phyloP scores from a whole-genome alignment of 2,113 vertebrate genomes.

The Lampris megalopsis region DNA sequence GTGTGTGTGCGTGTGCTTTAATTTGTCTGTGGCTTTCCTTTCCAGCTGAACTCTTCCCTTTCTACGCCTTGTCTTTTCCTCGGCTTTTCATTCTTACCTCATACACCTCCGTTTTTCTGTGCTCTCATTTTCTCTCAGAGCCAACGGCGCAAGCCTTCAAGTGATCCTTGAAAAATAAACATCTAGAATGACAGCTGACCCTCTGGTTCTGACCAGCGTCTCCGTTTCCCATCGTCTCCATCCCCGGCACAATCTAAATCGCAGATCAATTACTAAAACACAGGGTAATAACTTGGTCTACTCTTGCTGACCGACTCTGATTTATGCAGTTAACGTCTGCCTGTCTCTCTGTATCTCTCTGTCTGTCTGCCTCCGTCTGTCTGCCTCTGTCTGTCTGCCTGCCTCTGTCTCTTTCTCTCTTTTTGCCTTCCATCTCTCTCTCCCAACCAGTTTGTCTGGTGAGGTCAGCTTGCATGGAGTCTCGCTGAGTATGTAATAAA shows the following conservation, averaged over 20 bases:
- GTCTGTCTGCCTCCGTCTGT: background rate
- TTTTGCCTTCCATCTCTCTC: background rate
- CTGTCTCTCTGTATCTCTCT: background rate
- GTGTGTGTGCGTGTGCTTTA: slow-evolving; percentile 2
- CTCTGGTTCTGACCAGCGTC: slow-evolving; percentile 17
- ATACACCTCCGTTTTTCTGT: slow-evolving; percentile 4
- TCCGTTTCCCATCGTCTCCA: background rate
- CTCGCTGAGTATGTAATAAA: slow-evolving; percentile 34
- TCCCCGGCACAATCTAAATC: too few relatives aligned
- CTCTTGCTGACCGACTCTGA: slow-evolving; percentile 45
- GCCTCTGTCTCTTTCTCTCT: background rate
- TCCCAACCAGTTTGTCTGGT: slow-evolving; percentile 26
- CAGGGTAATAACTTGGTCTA: slow-evolving; percentile 43
- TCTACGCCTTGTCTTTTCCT: background rate
- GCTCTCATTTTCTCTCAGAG: slow-evolving; percentile 19
- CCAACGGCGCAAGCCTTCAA: background rate
- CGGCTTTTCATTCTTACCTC: slow-evolving; percentile 16
- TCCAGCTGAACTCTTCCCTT: slow-evolving; percentile 13
- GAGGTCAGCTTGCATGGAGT: slow-evolving; percentile 49
- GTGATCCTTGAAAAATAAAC: slow-evolving; percentile 39
- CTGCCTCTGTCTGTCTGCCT: background rate
- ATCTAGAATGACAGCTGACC: background rate
- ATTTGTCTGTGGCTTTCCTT: slow-evolving; percentile 41
- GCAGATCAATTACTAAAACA: slow-evolving; percentile 18
- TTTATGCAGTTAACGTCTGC: slow-evolving; percentile 16